phyloP scores from a whole-genome alignment of 2,113 vertebrate species.

The Columba livia region DNA sequence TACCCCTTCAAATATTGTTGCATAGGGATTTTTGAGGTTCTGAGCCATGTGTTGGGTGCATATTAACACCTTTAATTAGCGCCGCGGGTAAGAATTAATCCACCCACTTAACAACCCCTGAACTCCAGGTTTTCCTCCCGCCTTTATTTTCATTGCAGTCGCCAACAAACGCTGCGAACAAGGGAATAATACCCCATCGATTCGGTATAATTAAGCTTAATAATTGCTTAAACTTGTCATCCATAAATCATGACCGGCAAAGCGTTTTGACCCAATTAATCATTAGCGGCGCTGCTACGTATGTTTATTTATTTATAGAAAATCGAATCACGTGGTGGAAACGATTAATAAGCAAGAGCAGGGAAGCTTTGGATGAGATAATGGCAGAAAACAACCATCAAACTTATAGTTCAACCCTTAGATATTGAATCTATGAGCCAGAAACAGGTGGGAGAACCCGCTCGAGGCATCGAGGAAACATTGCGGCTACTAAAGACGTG shows the following conservation, averaged over 20 bases:
- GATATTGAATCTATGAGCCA: neutral
- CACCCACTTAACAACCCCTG: constrained; percentile 30
- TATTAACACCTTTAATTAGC: neutral
- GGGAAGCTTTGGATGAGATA: neutral
- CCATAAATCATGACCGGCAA: constrained; percentile 72
- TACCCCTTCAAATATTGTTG: too few species aligned
- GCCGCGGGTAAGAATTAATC: constrained; percentile 52
- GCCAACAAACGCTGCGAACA: constrained; percentile 4
- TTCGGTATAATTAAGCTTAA: constrained; percentile 69
- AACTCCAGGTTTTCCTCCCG: constrained; percentile 32
- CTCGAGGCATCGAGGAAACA: neutral
- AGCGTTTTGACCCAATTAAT: constrained; percentile 56
- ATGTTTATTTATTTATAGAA: neutral
- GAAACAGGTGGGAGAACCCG: neutral
- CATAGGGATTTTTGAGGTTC: too few species aligned
- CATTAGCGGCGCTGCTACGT: neutral
- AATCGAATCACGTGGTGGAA: neutral
- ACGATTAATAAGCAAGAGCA: neutral
- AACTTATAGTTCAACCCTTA: neutral
- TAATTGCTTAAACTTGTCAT: constrained; percentile 67
- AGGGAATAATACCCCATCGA: constrained; percentile 50
- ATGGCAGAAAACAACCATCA: neutral
- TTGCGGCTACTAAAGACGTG: neutral
- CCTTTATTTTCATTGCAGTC: constrained; percentile 39
- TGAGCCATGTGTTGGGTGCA: too few species aligned